Base-by-base conservation (phyloP, 2,797 vertebrate genomes). In the Pitangus sulphuratus region DNA sequence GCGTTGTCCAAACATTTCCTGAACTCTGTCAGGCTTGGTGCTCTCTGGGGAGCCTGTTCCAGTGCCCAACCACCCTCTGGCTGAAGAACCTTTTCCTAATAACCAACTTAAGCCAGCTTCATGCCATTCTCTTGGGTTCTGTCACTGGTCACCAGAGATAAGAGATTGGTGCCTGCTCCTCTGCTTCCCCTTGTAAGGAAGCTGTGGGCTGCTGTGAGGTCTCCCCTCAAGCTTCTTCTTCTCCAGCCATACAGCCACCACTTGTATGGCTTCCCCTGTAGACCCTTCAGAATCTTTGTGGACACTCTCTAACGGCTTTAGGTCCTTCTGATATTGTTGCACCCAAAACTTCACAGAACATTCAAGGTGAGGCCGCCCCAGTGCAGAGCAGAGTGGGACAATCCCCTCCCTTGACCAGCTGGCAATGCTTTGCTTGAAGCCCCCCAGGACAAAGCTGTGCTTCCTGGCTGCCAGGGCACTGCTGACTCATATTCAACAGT, bases 371-470 rank as follows among this genome's bases (percentile, higher is more conserved):
- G 30, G 64, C 42, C 1, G 2, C 35, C 7, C 22, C 56, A 48
- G 42, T 0, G 2, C 48, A 78, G 58, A 70, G 48, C 37, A 70
- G 13, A 57, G 58, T 1, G 0, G 72, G 33, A 58, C 72, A 65
- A 35, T 71, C 9, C 17, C 35, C 39, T 53, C 33, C 51, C 12
- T 39, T 4, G 7, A 7, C 30, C 0, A 0, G 30, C 50, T 64
- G 44, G 45, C 0, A 0, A 9, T 30, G 57, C 71, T 64, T 39
- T 9, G 20, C 33, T 45, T 35, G 45, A 28, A 35, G 25, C 3
- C 0, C 18, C 11, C 20, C 45, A 24, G 45, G 72, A 16, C 14
- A 51, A 0, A 0, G 0, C 0, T 31, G 45, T 18, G 39, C 8
- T 25, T 60, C 5, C 65, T 71, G 33, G 51, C 51, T 78, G 57